Conservation (phyloP, 2,113 vertebrate genomes). For the Globicephala melas region DNA sequence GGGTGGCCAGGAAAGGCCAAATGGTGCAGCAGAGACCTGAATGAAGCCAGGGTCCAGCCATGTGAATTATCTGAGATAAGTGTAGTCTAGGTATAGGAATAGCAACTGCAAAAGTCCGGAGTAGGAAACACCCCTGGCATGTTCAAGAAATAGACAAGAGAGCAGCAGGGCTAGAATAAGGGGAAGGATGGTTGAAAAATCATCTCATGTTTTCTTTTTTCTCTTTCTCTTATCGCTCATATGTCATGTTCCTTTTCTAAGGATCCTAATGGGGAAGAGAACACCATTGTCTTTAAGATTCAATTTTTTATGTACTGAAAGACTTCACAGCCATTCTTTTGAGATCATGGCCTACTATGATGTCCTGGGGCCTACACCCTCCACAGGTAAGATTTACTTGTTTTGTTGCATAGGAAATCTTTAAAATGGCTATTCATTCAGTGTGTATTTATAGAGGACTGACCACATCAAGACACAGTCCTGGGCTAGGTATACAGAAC, state of each 20-base stretch:
- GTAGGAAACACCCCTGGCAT: not conserved
- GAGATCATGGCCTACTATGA: slow-evolving; percentile 54
- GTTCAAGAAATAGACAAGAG: not conserved
- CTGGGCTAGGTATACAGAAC: not conserved
- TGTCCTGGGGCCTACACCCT: slow-evolving; percentile 7
- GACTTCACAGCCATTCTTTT: slow-evolving; percentile 55
- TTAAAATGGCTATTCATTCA: not conserved
- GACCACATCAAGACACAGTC: not conserved
- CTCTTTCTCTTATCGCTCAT: not conserved
- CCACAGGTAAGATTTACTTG: not conserved
- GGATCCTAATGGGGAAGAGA: slow-evolving; percentile 56
- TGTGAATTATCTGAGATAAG: not conserved
- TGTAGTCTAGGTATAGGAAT: not conserved
- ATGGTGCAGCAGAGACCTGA: not conserved
- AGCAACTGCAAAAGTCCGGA: not conserved
- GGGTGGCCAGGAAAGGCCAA: not conserved
- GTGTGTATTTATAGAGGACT: not conserved
- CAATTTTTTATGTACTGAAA: slow-evolving; percentile 51
- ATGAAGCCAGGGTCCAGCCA: not conserved
- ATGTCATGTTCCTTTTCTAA: not conserved
- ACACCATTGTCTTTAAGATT: slow-evolving; percentile 42
- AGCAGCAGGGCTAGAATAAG: not conserved
- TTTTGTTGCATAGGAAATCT: not conserved
- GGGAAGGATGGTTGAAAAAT: not conserved
- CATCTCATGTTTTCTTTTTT: not conserved